Evolutionary conservation across 53 echinoderm and acorn worm species (phyloP), one percentile per base, ranked within the genome.

Genomic region (Astropecten irregularis): DNA sequence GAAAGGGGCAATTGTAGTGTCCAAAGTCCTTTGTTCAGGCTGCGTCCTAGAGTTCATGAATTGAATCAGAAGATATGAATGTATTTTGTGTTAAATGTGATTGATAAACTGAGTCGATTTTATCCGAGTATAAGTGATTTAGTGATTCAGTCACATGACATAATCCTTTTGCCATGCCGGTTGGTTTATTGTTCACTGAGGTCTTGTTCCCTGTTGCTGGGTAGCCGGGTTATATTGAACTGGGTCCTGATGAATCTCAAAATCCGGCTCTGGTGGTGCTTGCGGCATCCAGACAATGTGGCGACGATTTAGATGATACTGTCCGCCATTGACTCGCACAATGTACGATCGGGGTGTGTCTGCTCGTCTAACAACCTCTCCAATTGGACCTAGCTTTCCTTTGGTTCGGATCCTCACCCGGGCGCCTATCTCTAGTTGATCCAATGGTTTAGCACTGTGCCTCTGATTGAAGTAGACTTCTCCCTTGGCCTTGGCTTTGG

Each of bases 391-490:
- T 16, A 48, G 48, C 22, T 50, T 49, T 49, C 32, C 11, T 22
- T 71, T 71, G 4, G 47, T 50, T 27, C 50, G 8, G 27, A 47
- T 44, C 11, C 15, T 40, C 48, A 71, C 71, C 18, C 3, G 31
- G 49, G 18, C 49, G 3, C 46, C 71, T 48, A 32, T 28, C 16
- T 48, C 27, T 26, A 69, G 13, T 15, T 69, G 26, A 5, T 90
- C 26, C 40, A 40, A 35, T 29, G 68, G 2, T 34, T 68, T 68
- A n/a, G 36, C 37, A 32, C 68, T 38, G 18, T 68, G 37, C 22
- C 35, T 42, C 48, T 69, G n/a, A 33, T 69, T 69, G 38, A 34
- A 68, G 68, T 32, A 68, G 68, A 39, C 39, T 36, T 68, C 68
- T 23, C 42, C 42, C 39, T 68, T 68, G 6, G 39, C 7, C 42